Evolutionary conservation across 2,888 invertebrate species (phyloP), one percentile per base, ranked within the genome.

Genomic region (Campopleginae sp.): DNA sequence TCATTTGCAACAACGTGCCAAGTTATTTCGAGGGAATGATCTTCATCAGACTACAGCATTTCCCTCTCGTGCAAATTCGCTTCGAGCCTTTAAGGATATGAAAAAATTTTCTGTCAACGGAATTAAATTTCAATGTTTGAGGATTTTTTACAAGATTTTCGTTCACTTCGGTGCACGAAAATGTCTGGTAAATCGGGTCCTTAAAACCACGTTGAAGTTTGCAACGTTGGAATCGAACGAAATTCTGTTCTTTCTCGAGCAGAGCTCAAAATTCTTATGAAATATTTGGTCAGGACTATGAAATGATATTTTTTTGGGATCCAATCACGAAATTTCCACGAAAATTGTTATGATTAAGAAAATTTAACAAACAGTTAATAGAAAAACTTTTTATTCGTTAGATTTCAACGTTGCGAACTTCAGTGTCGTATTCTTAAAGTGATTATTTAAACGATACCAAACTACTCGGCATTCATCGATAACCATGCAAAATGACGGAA

Each of bases 1-100:
- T 66, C 65, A 80, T 84, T 84, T n/a, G 54, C 77, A 80, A 77
- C 33, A 72, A 80, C 72, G 84, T 80, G 84, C 80, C 80, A 84
- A 84, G 80, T 72, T 84, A 80, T 84, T 84, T 72, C 58, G 19
- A 71, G 61, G 72, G 66, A 76, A 48, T 72, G 76, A 80, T 80
- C 54, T 65, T 80, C 63, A 48, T 71, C 65, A 19, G 54, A 48
- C 51, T 54, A 23, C 12, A 31, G 63, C 19, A 19, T 48, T 33
- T 72, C 71, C 23, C 19, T 44, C 42, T 65, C 17, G 46, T 77
- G 79, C 61, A 74, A 75, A 63, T 48, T 38, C 23, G 3, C 23
- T 44, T 46, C 17, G 70, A 68, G 17, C 12, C 27, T 68, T 42
- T 38, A n/a, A 31, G 17, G 27, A 14, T 14, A 10, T 58, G 14